These are phyloP conservation scores for Ylistrum balloti DNA, from an alignment of 1,140 invertebrate genomes.

Conservation along the genomic window DNA sequence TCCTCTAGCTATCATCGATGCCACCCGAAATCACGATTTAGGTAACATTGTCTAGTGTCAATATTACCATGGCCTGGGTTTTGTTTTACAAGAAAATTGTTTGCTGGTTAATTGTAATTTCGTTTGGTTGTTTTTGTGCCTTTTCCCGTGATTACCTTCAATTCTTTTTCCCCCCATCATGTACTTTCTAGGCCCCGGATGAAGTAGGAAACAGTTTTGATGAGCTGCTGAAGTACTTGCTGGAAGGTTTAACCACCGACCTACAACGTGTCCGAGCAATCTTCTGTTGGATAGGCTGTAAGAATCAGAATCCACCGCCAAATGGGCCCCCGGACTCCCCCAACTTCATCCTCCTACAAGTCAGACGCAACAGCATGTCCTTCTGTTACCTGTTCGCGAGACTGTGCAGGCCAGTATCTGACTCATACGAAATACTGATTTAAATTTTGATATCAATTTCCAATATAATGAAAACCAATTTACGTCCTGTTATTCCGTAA, in stretches of 20 bases:
- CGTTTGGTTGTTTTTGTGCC: too few species aligned
- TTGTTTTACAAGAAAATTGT: too few species aligned
- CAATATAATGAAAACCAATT: too few species aligned
- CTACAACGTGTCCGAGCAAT: slow-evolving; percentile 59
- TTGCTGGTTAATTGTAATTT: too few species aligned
- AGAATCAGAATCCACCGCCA: slow-evolving; percentile 45
- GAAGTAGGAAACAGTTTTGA: slow-evolving; percentile 43
- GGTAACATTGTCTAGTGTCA: too few species aligned
- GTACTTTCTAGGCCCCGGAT: not conserved
- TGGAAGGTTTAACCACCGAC: slow-evolving; percentile 53
- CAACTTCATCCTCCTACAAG: slow-evolving; percentile 47
- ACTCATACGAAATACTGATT: not conserved
- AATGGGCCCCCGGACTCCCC: slow-evolving; percentile 40
- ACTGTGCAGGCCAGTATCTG: slow-evolving; percentile 46
- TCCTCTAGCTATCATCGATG: too few species aligned
- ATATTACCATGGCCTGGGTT: too few species aligned
- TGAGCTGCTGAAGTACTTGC: slow-evolving; percentile 50
- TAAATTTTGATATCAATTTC: too few species aligned
- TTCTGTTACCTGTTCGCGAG: slow-evolving; percentile 14
- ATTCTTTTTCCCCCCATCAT: too few species aligned
- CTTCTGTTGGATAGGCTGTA: slow-evolving; percentile 56
- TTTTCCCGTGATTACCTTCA: too few species aligned
- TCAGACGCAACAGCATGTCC: slow-evolving; percentile 47
- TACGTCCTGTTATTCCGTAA: too few species aligned
- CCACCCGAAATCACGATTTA: too few species aligned